Evolutionary conservation across 2,797 vertebrate genomes (phyloP).

Genomic region (Pogoniulus pusillus): DNA sequence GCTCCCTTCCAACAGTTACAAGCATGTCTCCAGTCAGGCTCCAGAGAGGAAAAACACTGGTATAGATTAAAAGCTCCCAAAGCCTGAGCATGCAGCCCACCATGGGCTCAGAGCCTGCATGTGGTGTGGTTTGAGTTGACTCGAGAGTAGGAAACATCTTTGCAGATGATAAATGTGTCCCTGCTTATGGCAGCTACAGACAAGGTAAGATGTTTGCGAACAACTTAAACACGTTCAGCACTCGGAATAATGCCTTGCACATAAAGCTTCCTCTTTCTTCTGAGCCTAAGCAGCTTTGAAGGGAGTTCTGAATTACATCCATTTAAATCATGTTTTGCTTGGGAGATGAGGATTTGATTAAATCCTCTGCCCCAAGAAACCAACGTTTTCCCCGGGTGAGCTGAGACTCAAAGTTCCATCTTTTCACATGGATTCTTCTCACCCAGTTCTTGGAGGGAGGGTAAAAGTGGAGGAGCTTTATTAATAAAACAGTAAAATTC

Average conservation of each 20-base stretch:
- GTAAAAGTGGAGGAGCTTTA: rapidly evolving
- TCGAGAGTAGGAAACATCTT: not conserved
- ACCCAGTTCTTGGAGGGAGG: not conserved
- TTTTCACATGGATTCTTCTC: not conserved
- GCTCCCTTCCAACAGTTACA: not conserved
- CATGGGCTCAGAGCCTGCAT: too few relatives aligned
- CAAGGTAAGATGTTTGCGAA: not conserved
- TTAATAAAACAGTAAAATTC: not conserved
- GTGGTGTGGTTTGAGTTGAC: rapidly evolving
- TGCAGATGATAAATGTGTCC: rapidly evolving
- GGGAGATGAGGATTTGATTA: too few relatives aligned
- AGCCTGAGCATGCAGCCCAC: rapidly evolving
- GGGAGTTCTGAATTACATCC: not conserved
- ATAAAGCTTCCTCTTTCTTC: not conserved
- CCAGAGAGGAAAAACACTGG: not conserved
- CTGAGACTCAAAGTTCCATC: not conserved
- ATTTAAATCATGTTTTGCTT: not conserved
- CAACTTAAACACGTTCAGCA: not conserved
- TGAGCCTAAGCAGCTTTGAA: not conserved
- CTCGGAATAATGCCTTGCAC: not conserved
- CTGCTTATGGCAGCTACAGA: rapidly evolving
- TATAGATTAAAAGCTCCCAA: not conserved
- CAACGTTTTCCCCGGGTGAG: not conserved
- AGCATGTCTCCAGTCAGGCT: not conserved
- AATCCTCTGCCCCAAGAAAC: not conserved